Conservation (phyloP, 2,888 invertebrate species). For the Eupithecia tripunctaria region DNA sequence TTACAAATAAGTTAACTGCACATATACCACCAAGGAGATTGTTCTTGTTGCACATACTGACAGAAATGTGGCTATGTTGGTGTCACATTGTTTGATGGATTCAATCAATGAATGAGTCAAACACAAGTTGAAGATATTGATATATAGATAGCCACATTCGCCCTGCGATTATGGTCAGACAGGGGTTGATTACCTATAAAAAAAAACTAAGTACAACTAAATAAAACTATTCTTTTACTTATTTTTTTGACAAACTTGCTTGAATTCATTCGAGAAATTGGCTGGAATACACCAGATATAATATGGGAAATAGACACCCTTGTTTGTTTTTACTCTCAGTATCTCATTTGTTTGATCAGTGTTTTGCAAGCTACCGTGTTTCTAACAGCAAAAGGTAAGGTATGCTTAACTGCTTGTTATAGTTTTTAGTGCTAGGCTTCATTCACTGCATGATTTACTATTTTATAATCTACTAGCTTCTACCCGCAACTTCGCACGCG, state of each 20-base stretch:
- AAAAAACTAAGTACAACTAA: background rate
- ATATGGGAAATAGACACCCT: background rate
- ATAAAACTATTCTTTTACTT: background rate
- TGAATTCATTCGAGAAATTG: background rate
- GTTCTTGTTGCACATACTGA: too few relatives aligned
- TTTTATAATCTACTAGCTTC: background rate
- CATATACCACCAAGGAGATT: too few relatives aligned
- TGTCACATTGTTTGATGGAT: too few relatives aligned
- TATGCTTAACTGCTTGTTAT: background rate
- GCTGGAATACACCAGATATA: background rate
- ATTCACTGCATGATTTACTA: background rate
- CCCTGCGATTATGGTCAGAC: background rate
- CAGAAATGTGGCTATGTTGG: too few relatives aligned
- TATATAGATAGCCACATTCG: too few relatives aligned
- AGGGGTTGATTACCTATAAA: too few relatives aligned
- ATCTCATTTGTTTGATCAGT: background rate
- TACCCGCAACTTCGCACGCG: too few relatives aligned
- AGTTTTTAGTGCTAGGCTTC: background rate
- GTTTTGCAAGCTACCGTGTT: background rate
- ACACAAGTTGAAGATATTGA: too few relatives aligned
- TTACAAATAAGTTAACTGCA: too few relatives aligned
- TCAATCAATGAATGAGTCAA: too few relatives aligned
- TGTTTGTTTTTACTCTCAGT: background rate
- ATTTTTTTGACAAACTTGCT: background rate
- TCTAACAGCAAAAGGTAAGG: constrained; percentile 1